These are phyloP conservation scores for Pomacea maculata DNA, from an alignment of 1,140 invertebrate species.

Conservation along the genomic window DNA sequence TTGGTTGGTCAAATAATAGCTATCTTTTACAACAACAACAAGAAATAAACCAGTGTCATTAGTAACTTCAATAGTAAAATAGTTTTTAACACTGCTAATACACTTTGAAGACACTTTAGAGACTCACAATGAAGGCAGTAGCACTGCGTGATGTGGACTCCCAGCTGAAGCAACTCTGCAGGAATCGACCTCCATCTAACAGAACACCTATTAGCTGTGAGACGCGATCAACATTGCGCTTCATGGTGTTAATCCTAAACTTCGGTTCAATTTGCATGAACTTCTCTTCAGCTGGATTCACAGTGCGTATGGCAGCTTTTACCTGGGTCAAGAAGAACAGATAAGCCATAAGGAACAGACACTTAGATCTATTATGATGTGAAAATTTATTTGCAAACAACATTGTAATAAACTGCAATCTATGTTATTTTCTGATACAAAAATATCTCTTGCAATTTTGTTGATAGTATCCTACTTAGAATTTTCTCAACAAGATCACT, in stretches of 20 bases:
- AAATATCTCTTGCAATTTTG: no score
- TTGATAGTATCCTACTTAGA: no score
- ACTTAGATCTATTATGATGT: constrained; percentile 73
- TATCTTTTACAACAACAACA: background rate
- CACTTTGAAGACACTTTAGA: no score
- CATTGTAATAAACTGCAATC: no score
- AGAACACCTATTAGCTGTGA: constrained; percentile 89
- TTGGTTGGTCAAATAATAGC: background rate
- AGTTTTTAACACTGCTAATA: no score
- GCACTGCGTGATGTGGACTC: constrained; percentile 90
- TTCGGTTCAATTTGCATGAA: constrained; percentile 94
- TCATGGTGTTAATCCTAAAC: constrained; percentile 91
- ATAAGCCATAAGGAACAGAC: background rate
- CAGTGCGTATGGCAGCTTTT: constrained; percentile 86
- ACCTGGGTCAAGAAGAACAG: constrained; percentile 68
- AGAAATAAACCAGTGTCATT: no score
- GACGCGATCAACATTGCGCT: constrained; percentile 91
- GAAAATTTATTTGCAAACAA: constrained; percentile 56
- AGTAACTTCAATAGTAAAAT: no score
- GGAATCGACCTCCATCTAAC: constrained; percentile 88
- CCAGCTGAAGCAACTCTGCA: constrained; percentile 98
- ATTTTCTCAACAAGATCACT: no score
- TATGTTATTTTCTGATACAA: no score
- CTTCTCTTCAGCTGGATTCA: constrained; percentile 96
- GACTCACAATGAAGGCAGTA: constrained; percentile 79